These are phyloP conservation scores for Vulpes lagopus DNA, from an alignment of 2,113 vertebrate species.

Conservation along the genomic window DNA sequence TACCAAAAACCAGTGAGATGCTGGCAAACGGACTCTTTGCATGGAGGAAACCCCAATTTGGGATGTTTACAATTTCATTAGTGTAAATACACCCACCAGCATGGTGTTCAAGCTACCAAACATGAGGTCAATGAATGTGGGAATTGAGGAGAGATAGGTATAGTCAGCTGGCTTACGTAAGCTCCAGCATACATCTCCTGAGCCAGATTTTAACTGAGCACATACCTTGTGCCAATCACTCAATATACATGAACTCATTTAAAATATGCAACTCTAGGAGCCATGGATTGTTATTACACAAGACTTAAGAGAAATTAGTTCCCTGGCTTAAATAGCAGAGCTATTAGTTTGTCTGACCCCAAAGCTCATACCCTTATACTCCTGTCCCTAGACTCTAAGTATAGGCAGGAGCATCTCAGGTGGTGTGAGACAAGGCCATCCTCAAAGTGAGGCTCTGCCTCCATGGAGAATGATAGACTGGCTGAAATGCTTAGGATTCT, in stretches of 20 bases:
- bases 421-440: background rate
- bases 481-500: background rate
- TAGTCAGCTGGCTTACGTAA: background rate
- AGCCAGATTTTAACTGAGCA: background rate
- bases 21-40: background rate
- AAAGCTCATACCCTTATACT: background rate
- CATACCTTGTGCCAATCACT: background rate
- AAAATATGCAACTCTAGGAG: background rate
- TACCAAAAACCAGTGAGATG: background rate
- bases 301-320: background rate
- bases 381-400: background rate
- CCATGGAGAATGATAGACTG: background rate
- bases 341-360: background rate
- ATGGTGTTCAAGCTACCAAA: background rate
- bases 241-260: background rate
- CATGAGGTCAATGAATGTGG: background rate
- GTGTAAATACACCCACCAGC: background rate
- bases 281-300: background rate
- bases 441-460: background rate
- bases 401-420: background rate
- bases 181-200: background rate
- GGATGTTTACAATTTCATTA: background rate
- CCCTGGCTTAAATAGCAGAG: background rate
- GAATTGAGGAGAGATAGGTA: background rate
- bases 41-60: rapidly evolving